phyloP scores from a whole-genome alignment of 2,113 vertebrate species.

The Tor tambroides region DNA sequence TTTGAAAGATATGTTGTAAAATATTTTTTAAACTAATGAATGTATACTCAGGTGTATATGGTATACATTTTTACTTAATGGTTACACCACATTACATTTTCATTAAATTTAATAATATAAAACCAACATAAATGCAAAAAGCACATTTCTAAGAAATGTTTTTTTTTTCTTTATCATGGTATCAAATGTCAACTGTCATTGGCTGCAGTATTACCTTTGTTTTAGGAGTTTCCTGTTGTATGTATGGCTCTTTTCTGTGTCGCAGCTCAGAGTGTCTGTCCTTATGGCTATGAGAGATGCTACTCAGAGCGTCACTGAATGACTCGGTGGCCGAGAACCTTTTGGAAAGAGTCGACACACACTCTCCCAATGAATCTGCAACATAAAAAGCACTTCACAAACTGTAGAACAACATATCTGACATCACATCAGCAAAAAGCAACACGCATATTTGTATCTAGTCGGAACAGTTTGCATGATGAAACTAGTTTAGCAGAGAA shows the following conservation, averaged over 20 bases:
- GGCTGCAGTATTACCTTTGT: slow-evolving; percentile 72
- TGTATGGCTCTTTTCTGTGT: slow-evolving; percentile 74
- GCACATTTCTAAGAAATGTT: background rate
- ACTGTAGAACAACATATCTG: background rate
- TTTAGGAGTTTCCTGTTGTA: slow-evolving; percentile 66
- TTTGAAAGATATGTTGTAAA: background rate
- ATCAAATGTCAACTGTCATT: background rate
- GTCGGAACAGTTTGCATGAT: background rate
- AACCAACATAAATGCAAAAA: background rate
- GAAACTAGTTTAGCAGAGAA: background rate
- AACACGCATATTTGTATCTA: slow-evolving; percentile 3
- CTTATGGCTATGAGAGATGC: slow-evolving; percentile 70
- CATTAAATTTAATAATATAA: background rate
- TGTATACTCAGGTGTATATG: background rate
- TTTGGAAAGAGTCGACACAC: slow-evolving; percentile 77
- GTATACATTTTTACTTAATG: too few species aligned
- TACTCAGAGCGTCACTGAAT: slow-evolving; percentile 67
- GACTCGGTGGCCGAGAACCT: slow-evolving; percentile 72
- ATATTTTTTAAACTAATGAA: background rate
- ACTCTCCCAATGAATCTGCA: slow-evolving; percentile 79
- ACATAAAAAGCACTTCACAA: background rate
- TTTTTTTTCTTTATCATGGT: background rate
- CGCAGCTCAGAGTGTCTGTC: slow-evolving; percentile 73
- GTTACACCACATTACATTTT: too few species aligned
- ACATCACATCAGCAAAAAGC: slow-evolving; percentile 13